A percentile compares a stretch with the other conserved stretches of the same genome.
These are phyloP conservation scores for Danio tinwini DNA, from an alignment of 2,797 vertebrate genomes.

Conservation along the genomic window DNA sequence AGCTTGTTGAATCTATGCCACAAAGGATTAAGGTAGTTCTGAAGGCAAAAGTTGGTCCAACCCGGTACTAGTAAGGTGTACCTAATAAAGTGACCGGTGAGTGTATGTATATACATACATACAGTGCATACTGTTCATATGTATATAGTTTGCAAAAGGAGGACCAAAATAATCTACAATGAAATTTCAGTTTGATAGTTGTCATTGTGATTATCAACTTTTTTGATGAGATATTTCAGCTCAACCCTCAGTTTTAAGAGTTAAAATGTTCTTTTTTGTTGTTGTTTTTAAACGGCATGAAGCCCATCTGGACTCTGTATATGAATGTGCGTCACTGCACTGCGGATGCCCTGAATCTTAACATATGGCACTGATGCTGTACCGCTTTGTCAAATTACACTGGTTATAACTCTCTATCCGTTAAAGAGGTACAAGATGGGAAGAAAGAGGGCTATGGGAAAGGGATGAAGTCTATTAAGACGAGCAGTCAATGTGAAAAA, in stretches of 20 bases:
- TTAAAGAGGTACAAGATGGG: conserved; percentile 25
- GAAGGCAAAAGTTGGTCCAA: too few relatives aligned
- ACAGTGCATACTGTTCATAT: too few relatives aligned
- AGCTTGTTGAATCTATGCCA: too few relatives aligned
- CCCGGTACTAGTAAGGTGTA: too few relatives aligned
- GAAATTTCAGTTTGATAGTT: background rate
- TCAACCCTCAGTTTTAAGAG: background rate
- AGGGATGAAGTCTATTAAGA: conserved; percentile 23
- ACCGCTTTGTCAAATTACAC: conserved; percentile 6
- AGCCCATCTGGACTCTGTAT: conserved; percentile 24
- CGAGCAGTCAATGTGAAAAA: background rate
- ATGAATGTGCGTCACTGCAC: conserved; percentile 9
- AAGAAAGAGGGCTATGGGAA: background rate
- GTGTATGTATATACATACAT: too few relatives aligned
- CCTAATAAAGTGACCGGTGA: too few relatives aligned
- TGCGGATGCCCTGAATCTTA: conserved; percentile 14
- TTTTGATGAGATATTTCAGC: background rate
- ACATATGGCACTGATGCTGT: conserved; percentile 33
- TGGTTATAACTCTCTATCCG: background rate
- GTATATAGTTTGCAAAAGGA: background rate
- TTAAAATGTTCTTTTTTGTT: background rate
- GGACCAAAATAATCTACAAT: background rate
- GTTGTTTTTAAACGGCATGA: background rate
- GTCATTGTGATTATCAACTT: background rate
- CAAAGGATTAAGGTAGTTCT: too few relatives aligned